Base-by-base conservation (phyloP, 2,888 invertebrate species). In the Phyto melanocephala region DNA sequence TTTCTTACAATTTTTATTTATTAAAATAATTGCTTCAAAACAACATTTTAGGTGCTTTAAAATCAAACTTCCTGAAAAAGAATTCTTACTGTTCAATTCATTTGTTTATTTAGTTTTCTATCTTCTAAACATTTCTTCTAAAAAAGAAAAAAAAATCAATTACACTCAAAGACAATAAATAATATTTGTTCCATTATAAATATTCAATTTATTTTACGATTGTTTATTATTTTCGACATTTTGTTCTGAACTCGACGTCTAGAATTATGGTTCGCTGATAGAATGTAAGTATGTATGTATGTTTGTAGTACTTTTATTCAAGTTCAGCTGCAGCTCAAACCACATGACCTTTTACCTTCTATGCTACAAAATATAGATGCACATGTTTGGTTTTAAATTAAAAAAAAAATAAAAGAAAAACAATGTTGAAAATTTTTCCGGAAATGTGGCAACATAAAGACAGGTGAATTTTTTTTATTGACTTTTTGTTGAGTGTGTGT, bases 381-480 rank as follows among this genome's bases (percentile, higher is more conserved):
- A 22, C 17, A 54, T 54, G 54, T 22, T 28, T 33, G 54, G 24
- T 8, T 28, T 54, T 54, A 11, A 11, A 6, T 56, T 33, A 15
- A 6, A 33, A 24, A 33, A 28, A 5, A 28, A 6, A 5, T 28
- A 5, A 5, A 5, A 28, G 6, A 5, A 28, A 28, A 5, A 5
- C 28, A 33, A n/a, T 40, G 22, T n/a, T 45, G 22, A n/a, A 22
- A 45, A 17, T 40, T 54, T 54, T 52, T 72, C 71, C 71, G 71
- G 71, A 72, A 72, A 58, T 72, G 60, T 62, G 71, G 71, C 60
- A 62, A 52, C 60, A 62, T n/a, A 50, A 33, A 47, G 60, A 17
- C 71, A 72, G 71, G 71, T 72, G 60, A 52, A n/a, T 37, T 72
- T 72, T 62, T 50, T 60, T 72, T 62, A 72, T 60, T 72, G 37